Base-by-base conservation (phyloP, 2,888 invertebrate genomes). In the Sinhomidia bicolor region DNA sequence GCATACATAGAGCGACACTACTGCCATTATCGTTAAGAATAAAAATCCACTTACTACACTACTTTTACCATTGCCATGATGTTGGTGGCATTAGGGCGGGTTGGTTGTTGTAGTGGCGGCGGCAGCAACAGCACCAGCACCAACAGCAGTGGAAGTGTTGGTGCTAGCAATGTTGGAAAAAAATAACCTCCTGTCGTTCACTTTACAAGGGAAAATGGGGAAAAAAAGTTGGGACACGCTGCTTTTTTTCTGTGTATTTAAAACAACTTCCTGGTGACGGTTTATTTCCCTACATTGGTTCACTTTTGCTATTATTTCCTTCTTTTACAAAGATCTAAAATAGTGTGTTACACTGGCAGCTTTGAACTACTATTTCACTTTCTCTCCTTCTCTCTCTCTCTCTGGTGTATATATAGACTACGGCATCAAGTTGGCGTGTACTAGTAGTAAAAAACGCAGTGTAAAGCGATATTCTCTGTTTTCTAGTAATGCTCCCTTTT, bases 201-300 rank as follows among this genome's bases (percentile, higher is more conserved):
- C 14, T 26, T 51, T 2, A 44, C 51, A 51, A 14, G 57, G 20
- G 12, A 60, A 79, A 54, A 29, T 29, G 17, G 4, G 17, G 78
- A 36, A 57, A 17, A 78, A 57, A 32, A 57, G 78, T 78, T 78
- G 36, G 20, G 78, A 57, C 78, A 57, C 78, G 57, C 2, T 78
- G 10, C 32, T n/a, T 54, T n/a, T n/a, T n/a, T n/a, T 54, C 54
- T 41, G 23, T 41, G 29, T 60, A 60, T 79, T 79, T 60, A 79
- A 47, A 79, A 79, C 41, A 14, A 60, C 79, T 79, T 79, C 57
- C 57, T 79, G 36, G 36, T 79, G 57, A 78, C 54, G 36, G 78
- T 78, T 78, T 54, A 32, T 57, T 78, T 78, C 51, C 32, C 57
- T 78, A 29, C 47, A 47, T 20, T 47, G 23, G 47, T 23, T 74